Base-by-base conservation (phyloP, 1,140 invertebrate species). In the Micrasema longulum region DNA sequence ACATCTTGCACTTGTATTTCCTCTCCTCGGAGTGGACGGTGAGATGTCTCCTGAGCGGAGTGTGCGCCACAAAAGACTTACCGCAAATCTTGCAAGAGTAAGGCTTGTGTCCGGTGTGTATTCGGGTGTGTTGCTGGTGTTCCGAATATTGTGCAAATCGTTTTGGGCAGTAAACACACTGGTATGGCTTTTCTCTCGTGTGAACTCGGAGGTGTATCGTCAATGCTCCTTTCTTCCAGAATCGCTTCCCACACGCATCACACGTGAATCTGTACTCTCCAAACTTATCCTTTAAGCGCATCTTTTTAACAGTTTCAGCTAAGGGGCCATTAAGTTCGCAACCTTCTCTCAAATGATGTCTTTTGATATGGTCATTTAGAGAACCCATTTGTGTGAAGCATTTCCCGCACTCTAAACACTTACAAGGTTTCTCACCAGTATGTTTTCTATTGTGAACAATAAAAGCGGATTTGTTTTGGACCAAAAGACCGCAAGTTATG, bases 31-130 rank as follows among this genome's bases (percentile, higher is more conserved):
- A 82, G 68, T 85, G 84, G 0, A 82, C 81, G 38, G 72, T 77
- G 52, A 80, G 20, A 20, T 72, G 71, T 50, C 71, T 14, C n/a
- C 53, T 16, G 11, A 72, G 43, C 0, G 71, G 36, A 9, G 64
- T 47, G n/a, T 47, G 36, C 4, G 64, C 53, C 1, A 72, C 52
- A 71, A 91, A 91, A 71, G 83, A 80, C 80, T 90, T 90, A 1
- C 88, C 88, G 77, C 89, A 91, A 77, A 88, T 89, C 79, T 89
- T 88, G 74, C 89, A 91, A 22, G 87, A 86, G 72, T 88, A 91
- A 0, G 93, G 93, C 87, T 93, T 93, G 53, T 91, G 93, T 5
- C 92, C 93, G 1, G 93, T 95, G 77, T 96, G 94, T 53, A 90
- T 89, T 68, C 23, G 36, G 0, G 18, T 48, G 35, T 72, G 71